Percentiles rank a stretch among this genome's conserved stretches.
phyloP scores from a whole-genome alignment of 2,113 vertebrate species.

The Sarotherodon lohbergeri region DNA sequence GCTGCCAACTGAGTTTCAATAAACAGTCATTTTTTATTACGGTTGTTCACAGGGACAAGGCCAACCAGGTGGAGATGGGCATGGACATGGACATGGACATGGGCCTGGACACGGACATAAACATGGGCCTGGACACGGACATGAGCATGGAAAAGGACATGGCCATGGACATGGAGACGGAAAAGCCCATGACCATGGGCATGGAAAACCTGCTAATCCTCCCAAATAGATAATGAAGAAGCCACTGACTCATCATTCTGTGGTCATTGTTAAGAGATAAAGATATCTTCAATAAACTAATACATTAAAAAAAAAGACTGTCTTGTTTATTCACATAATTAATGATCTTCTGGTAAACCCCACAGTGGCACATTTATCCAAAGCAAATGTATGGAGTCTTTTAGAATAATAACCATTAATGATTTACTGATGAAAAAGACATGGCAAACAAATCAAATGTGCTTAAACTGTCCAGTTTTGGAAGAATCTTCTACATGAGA shows the following conservation, averaged over 20 bases:
- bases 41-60: background rate
- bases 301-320: background rate
- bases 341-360: background rate
- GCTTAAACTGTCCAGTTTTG: background rate
- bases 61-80: background rate
- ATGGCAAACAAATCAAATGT: background rate
- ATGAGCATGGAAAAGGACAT: background rate
- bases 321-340: background rate
- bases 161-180: background rate
- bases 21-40: background rate
- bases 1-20: background rate
- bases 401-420: background rate
- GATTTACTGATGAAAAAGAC: background rate
- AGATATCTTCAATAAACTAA: background rate
- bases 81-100: background rate
- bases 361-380: background rate
- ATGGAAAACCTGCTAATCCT: background rate
- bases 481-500: background rate
- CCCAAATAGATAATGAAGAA: background rate
- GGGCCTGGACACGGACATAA: rapidly evolving
- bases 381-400: background rate
- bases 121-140: background rate
- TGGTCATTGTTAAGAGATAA: background rate
- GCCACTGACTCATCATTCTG: background rate
- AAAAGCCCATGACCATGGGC: background rate